These are phyloP conservation scores for Watsonalla cultraria DNA, from an alignment of 2,888 invertebrate species.

Conservation along the genomic window DNA sequence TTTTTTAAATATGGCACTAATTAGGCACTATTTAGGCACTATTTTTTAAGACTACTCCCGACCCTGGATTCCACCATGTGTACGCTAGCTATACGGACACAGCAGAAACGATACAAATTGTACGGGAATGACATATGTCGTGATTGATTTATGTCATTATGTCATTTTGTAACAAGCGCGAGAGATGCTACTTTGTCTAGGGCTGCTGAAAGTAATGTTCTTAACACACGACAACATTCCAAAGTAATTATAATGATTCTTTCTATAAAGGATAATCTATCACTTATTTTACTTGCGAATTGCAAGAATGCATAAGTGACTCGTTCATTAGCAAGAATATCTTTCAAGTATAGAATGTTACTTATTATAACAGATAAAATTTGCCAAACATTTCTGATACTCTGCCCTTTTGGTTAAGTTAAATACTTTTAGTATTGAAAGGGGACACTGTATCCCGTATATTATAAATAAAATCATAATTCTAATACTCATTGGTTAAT, in stretches of 20 bases:
- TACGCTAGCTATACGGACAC: too few relatives aligned
- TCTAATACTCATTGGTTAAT: conserved; percentile 45
- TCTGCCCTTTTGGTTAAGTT: not conserved
- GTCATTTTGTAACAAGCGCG: too few relatives aligned
- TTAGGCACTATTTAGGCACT: too few relatives aligned
- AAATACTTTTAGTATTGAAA: too few relatives aligned
- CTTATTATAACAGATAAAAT: not conserved
- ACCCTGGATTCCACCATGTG: too few relatives aligned
- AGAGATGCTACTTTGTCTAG: too few relatives aligned
- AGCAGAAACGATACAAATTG: too few relatives aligned
- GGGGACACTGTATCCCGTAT: not conserved
- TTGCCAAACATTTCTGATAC: not conserved
- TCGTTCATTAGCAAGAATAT: conserved; percentile 9
- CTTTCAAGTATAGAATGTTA: not conserved
- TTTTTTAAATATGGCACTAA: too few relatives aligned
- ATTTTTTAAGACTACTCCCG: too few relatives aligned
- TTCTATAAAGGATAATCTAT: conserved; percentile 4
- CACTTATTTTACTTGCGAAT: conserved; percentile 15
- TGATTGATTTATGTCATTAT: too few relatives aligned
- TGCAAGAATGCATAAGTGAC: conserved; percentile 31
- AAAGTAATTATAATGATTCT: not conserved
- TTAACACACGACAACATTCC: not conserved
- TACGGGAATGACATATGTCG: too few relatives aligned
- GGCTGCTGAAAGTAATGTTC: too few relatives aligned
- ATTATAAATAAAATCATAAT: conserved; percentile 13